phyloP scores from a whole-genome alignment of 1,140 invertebrate genomes.

The Andricus grossulariae region DNA sequence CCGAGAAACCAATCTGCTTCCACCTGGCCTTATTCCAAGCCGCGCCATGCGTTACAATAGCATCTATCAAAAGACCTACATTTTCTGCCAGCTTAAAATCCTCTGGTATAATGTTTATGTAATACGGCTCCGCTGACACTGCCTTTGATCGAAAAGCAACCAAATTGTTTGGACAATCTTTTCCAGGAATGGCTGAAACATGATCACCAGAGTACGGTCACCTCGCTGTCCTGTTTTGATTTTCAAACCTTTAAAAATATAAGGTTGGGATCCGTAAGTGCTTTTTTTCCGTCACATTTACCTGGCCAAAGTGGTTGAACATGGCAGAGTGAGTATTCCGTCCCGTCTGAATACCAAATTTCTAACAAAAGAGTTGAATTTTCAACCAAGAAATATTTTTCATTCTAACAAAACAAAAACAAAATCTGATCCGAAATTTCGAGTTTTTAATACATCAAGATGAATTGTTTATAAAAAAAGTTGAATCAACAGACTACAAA shows the following conservation, averaged over 20 bases:
- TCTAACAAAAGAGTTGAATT: too few relatives aligned
- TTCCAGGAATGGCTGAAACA: too few relatives aligned
- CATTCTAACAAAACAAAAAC: too few relatives aligned
- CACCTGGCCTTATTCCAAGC: slow-evolving; percentile 49
- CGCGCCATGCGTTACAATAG: slow-evolving; percentile 44
- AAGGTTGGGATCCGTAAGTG: slow-evolving; percentile 33
- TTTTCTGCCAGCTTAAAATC: slow-evolving; percentile 41
- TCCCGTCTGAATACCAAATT: slow-evolving; percentile 15
- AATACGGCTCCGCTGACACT: slow-evolving; percentile 46
- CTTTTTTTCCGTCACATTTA: slow-evolving; percentile 35
- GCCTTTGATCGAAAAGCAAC: slow-evolving; percentile 53
- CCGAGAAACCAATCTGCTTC: slow-evolving; percentile 41
- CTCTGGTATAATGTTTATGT: slow-evolving; percentile 54
- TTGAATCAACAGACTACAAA: too few relatives aligned
- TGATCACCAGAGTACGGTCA: too few relatives aligned
- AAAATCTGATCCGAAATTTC: too few relatives aligned
- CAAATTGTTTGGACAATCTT: slow-evolving; percentile 53
- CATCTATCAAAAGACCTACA: slow-evolving; percentile 45
- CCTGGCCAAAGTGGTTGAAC: slow-evolving; percentile 30
- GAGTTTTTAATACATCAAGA: too few relatives aligned
- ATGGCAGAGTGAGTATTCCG: slow-evolving; percentile 35
- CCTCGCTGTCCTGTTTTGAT: slow-evolving; percentile 31
- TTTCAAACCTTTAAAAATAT: slow-evolving; percentile 34
- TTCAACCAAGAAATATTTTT: too few relatives aligned
- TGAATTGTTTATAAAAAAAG: too few relatives aligned